Evolutionary conservation across 2,888 invertebrate species (phyloP), one percentile per base, ranked within the genome.

Genomic region (Nesidiocoris tenuis): DNA sequence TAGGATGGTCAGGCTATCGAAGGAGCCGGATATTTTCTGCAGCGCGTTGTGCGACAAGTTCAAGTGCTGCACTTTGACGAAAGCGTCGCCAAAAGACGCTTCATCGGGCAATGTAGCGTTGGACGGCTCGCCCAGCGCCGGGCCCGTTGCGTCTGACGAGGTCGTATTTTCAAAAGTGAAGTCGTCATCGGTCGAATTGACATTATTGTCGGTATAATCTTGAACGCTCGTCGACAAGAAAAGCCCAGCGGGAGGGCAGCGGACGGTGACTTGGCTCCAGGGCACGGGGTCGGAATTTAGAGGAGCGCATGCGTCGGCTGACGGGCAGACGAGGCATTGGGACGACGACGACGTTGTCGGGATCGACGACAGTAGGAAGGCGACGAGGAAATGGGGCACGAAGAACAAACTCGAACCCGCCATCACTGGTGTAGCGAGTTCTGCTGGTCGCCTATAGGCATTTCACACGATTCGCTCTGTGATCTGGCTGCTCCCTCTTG

Each of bases 1-100:
- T 61, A 79, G 25, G 54, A 21, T 19, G 70, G 80, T 79, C 1
- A 83, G 78, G 19, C 81, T 79, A n/a, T 66, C 61, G 21, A 64
- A 74, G n/a, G 17, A 12, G 2, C 65, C 78, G 7, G 39, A 23
- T 19, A 78, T 76, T 12, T 59, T 64, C 2, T 59, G 59, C 22
- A 77, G 21, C n/a, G 23, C 57, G 54, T 78, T 78, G 17, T 74
- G 16, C 0, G 78, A 77, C 5, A 77, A 19, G 74, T 77, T 77
- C 0, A 78, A 18, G 18, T 61, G 64, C 23, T 63, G 68, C 17
- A 68, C 59, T 17, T 78, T 64, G 16, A 18, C 55, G 17, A 76
- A 66, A 21, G 54, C 3, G 39, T 39, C 39, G 39, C 39, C 39
- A 12, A 39, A 39, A 39, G 39, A 39, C 39, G 39, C 3, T 39